A percentile compares a stretch with the other conserved stretches of the same genome.
Conservation (phyloP, 2,113 vertebrate species). For the Danio rerio region DNA sequence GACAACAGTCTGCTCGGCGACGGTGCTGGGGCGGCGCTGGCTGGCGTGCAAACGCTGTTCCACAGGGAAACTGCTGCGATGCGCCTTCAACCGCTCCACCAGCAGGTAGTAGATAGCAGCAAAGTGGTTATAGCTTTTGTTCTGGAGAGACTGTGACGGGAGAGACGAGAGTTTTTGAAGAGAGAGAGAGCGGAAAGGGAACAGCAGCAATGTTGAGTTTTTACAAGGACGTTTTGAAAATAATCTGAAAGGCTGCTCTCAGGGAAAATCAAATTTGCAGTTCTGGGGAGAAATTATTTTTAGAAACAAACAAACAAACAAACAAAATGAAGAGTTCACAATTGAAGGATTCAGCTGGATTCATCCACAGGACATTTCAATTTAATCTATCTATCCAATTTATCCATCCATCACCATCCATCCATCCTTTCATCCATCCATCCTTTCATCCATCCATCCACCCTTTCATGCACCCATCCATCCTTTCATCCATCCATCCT, state of each 20-base stretch:
- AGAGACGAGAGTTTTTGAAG: slow-evolving; percentile 36
- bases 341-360: no score
- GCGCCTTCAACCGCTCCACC: slow-evolving; percentile 94
- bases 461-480: no score
- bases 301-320: not conserved
- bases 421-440: no score
- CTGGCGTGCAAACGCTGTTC: slow-evolving; percentile 91
- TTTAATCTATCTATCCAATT: no score
- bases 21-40: slow-evolving; percentile 91
- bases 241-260: not conserved
- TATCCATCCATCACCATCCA: no score
- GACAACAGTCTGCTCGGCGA: slow-evolving; percentile 92
- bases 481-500: no score
- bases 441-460: no score
- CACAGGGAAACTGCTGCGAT: slow-evolving; percentile 95
- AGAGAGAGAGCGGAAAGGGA: not conserved
- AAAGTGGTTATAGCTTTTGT: slow-evolving; percentile 99
- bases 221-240: not conserved
- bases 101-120: slow-evolving; percentile 98
- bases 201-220: slow-evolving; percentile 1
- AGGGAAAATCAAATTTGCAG: not conserved
- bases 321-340: not conserved
- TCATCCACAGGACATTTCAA: no score
- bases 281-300: not conserved
- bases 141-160: slow-evolving; percentile 89